Conservation (phyloP, 2,888 invertebrate species). For the Cheilosia soror region DNA sequence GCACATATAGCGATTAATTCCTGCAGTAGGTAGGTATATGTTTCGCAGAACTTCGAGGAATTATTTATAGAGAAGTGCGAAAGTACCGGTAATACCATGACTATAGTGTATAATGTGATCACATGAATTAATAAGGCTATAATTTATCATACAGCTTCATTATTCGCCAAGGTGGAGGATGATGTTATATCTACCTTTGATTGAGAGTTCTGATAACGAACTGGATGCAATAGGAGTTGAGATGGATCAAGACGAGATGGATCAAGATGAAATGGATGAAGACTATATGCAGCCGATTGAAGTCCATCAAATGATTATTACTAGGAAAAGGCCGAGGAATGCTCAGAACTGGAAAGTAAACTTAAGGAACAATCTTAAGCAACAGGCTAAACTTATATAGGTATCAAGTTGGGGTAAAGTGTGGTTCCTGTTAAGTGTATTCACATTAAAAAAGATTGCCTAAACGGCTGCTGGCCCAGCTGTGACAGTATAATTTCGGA, state of each 20-base stretch:
- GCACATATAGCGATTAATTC: not conserved
- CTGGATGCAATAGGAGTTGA: not conserved
- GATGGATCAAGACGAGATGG: not conserved
- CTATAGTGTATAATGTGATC: slow-evolving; percentile 2
- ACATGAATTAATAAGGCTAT: no score
- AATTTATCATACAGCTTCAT: slow-evolving; percentile 1
- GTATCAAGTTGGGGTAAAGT: no score
- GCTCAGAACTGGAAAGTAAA: slow-evolving; percentile 2
- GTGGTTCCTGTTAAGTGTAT: not conserved
- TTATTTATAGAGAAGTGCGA: slow-evolving; percentile 4
- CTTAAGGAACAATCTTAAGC: not conserved
- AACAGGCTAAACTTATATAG: no score
- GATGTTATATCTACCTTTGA: no score
- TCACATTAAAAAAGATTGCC: not conserved
- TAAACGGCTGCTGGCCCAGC: not conserved
- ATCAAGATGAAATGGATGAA: not conserved
- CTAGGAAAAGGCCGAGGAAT: slow-evolving; percentile 1
- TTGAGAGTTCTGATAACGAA: not conserved
- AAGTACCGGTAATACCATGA: not conserved
- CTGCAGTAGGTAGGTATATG: slow-evolving; percentile 6
- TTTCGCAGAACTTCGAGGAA: slow-evolving; percentile 7
- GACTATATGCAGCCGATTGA: not conserved
- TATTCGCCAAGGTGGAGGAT: no score
- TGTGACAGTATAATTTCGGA: not conserved
- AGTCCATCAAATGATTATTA: not conserved